These are phyloP conservation scores for Elachura formosa DNA, from an alignment of 2,113 vertebrate species.

Conservation along the genomic window DNA sequence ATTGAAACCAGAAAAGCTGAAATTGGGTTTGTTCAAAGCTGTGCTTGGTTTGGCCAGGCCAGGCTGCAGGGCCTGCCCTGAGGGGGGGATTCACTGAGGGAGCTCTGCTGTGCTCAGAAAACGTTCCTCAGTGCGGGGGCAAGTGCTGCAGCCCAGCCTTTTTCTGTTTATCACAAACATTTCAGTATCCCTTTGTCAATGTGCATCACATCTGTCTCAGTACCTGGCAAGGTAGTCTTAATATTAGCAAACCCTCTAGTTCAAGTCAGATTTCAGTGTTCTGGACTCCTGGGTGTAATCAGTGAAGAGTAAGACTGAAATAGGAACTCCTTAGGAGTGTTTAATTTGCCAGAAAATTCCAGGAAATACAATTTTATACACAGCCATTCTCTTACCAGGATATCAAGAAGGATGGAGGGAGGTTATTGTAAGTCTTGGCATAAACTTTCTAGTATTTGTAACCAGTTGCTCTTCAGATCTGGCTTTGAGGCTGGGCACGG, in stretches of 20 bases:
- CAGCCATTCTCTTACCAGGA: not conserved
- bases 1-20: not conserved
- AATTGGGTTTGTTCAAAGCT: not conserved
- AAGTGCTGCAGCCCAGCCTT: not conserved
- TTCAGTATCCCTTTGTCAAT: not conserved
- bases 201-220: not conserved
- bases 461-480: not conserved
- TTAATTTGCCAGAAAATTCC: not conserved
- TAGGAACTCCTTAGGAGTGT: not conserved
- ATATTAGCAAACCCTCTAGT: not conserved
- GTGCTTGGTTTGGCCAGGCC: not conserved
- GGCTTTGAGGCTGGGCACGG: not conserved
- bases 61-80: not conserved
- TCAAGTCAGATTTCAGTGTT: not conserved
- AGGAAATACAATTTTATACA: not conserved
- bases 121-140: rapidly evolving
- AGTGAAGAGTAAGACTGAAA: not conserved
- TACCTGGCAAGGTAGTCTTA: not conserved
- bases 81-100: not conserved
- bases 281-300: not conserved
- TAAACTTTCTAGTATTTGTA: not conserved
- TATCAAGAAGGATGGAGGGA: not conserved
- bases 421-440: not conserved
- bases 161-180: not conserved
- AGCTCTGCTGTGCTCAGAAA: not conserved